Base-by-base conservation (phyloP, 2,113 vertebrate genomes). In the Hydropotes inermis region DNA sequence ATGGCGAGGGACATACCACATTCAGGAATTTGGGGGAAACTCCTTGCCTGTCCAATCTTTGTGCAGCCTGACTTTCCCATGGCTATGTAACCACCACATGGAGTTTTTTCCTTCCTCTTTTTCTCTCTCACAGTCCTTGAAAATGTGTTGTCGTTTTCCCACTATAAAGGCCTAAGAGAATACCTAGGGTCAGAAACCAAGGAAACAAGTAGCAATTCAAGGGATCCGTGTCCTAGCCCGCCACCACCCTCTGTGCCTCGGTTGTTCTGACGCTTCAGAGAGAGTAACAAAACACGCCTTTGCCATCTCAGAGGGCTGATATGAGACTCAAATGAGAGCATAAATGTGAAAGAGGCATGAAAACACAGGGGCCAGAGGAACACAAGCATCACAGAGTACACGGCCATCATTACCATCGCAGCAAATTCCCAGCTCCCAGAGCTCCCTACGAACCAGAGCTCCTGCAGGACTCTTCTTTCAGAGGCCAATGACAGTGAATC, bases 401-500 rank as follows among this genome's bases (percentile, higher is more conserved):
- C 47, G n/a, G 88, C 64, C 45, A 36, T 83, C 19, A 89, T 60
- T 81, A 30, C 15, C 1, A 19, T 85, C 27, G 13, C 54, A 33
- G 25, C 87, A 64, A 81, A 64, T 79, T 79, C 76, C 55, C 36
- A n/a, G 47, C 81, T 92, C 91, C 82, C 88, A 67, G 33, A 92
- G 67, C 91, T 55, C 84, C 67, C 84, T 16, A 0, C 45, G 5
- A 30, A 30, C 83, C 89, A 52, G 17, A 58, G 81, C 52, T 79
- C 86, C 91, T 79, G 6, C 6, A 47, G 64, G 90, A 60, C 39
- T 85, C 79, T 25, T 79, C 79, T 89, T 93, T 83, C n/a, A 83
- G 78, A 97, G 92, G 67, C 85, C 74, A 61, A 82, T 83, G 87
- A 64, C 23, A 36, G 95, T 28, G 76, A 97, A 95, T 96, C 70